Percentiles rank a stretch among this genome's conserved stretches.
These are phyloP conservation scores for Drosophila bipectinata DNA, from an alignment of 1,140 invertebrate genomes.

Conservation along the genomic window DNA sequence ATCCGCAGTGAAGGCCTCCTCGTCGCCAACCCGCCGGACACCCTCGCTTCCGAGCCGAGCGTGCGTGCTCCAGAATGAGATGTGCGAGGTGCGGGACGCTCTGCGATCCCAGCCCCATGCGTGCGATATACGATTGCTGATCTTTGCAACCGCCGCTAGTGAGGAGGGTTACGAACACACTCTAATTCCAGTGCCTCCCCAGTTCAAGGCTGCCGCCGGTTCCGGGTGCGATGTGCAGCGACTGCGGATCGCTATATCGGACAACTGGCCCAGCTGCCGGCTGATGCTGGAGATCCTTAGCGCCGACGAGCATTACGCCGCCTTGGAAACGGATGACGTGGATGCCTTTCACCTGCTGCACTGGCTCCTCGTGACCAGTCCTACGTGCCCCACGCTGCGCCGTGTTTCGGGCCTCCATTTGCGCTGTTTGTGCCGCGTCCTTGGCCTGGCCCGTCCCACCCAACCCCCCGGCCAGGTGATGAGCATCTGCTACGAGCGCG, in stretches of 20 bases:
- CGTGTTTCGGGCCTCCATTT: conserved; percentile 11
- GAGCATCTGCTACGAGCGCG: conserved; percentile 23
- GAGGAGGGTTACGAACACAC: conserved; percentile 8
- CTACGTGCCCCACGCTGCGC: conserved; percentile 19
- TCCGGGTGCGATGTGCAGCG: conserved; percentile 27
- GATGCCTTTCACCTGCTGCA: conserved; percentile 28
- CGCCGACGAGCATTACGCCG: not conserved
- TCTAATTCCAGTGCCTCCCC: conserved; percentile 27
- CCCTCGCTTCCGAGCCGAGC: not conserved
- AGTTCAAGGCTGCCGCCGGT: conserved; percentile 5
- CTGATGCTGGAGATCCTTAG: conserved; percentile 13
- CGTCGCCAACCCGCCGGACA: not conserved
- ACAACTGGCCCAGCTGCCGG: conserved; percentile 31
- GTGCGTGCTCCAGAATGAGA: not conserved
- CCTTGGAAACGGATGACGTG: not conserved
- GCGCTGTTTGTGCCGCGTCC: conserved; percentile 10
- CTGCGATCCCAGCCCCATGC: conserved; percentile 10
- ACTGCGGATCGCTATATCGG: conserved; percentile 15
- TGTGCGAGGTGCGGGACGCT: conserved; percentile 1
- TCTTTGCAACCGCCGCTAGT: conserved; percentile 35
- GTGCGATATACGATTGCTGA: conserved; percentile 26
- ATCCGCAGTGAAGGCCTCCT: not conserved
- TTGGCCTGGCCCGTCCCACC: conserved; percentile 7
- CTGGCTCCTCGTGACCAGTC: conserved; percentile 35
- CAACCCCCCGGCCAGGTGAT: conserved; percentile 14